A percentile compares a stretch with the other conserved stretches of the same genome.
Evolutionary conservation across 2,888 invertebrate genomes (phyloP).

Genomic region (Pinctada fucata): DNA sequence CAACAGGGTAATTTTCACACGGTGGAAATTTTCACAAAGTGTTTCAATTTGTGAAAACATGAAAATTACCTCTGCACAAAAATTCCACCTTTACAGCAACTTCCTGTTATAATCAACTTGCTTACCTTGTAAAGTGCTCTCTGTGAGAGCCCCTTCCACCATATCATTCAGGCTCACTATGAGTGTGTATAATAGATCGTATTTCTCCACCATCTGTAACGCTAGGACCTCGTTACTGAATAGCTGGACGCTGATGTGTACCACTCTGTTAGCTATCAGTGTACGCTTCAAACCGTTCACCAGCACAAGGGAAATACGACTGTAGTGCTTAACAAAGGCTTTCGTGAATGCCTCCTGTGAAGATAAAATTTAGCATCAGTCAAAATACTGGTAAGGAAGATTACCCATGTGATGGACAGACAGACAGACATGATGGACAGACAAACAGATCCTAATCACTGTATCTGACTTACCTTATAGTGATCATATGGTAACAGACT

Average conservation of each 20-base stretch:
- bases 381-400: too few species aligned
- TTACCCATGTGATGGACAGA: too few species aligned
- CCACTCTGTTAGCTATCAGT: conserved; percentile 93
- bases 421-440: too few species aligned
- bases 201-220: conserved; percentile 91
- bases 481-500: conserved; percentile 96
- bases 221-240: conserved; percentile 96
- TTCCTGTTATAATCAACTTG: neutral
- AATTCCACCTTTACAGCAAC: too few species aligned
- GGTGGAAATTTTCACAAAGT: too few species aligned
- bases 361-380: neutral
- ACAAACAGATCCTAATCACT: too few species aligned
- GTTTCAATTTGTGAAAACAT: too few species aligned
- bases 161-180: conserved; percentile 92
- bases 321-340: conserved; percentile 97
- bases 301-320: conserved; percentile 93
- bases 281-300: conserved; percentile 64
- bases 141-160: conserved; percentile 94
- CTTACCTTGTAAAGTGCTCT: conserved; percentile 89
- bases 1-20: too few species aligned
- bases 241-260: conserved; percentile 96
- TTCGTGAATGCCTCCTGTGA: conserved; percentile 89
- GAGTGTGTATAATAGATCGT: conserved; percentile 94
- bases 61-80: too few species aligned
- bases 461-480: conserved; percentile 85